Evolutionary conservation across 2,888 invertebrate species (phyloP).

Genomic region (Lepidocyrtinus sp.): DNA sequence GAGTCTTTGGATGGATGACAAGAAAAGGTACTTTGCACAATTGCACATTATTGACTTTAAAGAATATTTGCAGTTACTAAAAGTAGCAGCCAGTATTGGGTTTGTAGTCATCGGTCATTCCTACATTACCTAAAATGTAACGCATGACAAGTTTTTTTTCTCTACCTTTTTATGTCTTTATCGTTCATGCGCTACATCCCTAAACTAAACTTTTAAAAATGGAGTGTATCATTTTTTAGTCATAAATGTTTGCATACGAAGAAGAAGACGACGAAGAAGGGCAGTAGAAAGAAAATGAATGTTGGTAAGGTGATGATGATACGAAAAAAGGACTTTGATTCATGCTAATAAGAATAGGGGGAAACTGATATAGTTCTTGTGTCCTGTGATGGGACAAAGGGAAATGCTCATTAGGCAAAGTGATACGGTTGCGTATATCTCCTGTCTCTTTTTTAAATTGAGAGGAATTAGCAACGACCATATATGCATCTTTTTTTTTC

Average conservation of each 20-base stretch:
- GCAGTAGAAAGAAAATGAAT: background rate
- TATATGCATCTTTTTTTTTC: background rate
- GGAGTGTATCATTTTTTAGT: background rate
- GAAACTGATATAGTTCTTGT: too few relatives aligned
- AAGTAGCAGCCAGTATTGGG: too few relatives aligned
- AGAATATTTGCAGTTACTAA: too few relatives aligned
- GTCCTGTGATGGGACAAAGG: background rate
- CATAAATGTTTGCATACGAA: background rate
- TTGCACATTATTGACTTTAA: background rate
- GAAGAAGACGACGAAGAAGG: conserved; percentile 4
- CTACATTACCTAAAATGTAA: background rate
- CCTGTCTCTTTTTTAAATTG: conserved; percentile 41
- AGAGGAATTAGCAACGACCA: background rate
- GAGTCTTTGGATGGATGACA: background rate
- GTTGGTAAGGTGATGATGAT: too few relatives aligned
- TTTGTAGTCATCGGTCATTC: background rate
- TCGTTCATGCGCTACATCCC: background rate
- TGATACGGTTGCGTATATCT: conserved; percentile 30
- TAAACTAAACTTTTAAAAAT: too few relatives aligned
- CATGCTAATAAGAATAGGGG: too few relatives aligned
- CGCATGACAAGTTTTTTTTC: background rate
- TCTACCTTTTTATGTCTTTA: background rate
- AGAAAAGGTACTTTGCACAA: background rate
- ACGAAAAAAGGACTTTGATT: too few relatives aligned
- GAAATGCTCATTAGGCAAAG: conserved; percentile 10